A percentile compares a stretch with the other conserved stretches of the same genome.
phyloP scores from a whole-genome alignment of 2,113 vertebrate species.

The Passer domesticus region DNA sequence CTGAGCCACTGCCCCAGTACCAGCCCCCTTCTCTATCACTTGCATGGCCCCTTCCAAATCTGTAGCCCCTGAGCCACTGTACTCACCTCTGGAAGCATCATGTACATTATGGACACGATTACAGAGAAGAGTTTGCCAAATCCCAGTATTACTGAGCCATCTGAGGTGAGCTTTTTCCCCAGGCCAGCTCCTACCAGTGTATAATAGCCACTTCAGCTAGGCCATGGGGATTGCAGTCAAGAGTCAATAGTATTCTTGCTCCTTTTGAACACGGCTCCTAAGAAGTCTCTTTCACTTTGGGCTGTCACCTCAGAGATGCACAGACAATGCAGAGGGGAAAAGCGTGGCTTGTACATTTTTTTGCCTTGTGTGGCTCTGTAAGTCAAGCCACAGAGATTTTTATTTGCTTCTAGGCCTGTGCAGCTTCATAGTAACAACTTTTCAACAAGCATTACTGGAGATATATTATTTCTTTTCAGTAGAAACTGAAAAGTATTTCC shows the following conservation, averaged over 20 bases:
- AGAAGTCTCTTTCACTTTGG: fast-evolving
- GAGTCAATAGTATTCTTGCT: neutral
- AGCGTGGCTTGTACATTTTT: neutral
- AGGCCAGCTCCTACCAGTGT: neutral
- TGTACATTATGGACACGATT: neutral
- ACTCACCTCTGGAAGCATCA: neutral
- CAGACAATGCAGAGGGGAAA: neutral
- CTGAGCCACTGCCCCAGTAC: fast-evolving
- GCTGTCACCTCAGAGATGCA: neutral
- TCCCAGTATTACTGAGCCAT: neutral
- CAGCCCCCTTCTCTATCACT: neutral
- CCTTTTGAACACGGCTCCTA: neutral
- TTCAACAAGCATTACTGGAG: neutral
- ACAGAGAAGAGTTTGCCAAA: neutral
- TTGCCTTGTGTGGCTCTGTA: neutral
- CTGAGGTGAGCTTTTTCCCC: neutral
- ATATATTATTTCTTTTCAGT: neutral
- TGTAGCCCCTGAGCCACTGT: neutral
- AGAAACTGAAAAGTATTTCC: neutral
- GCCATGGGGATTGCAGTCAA: neutral
- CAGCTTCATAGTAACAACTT: neutral
- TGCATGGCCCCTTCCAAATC: neutral
- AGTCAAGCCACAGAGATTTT: neutral
- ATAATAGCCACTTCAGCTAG: neutral
- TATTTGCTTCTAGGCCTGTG: neutral